Base-by-base conservation (phyloP, 1,140 invertebrate species). In the Vanessa atalanta region DNA sequence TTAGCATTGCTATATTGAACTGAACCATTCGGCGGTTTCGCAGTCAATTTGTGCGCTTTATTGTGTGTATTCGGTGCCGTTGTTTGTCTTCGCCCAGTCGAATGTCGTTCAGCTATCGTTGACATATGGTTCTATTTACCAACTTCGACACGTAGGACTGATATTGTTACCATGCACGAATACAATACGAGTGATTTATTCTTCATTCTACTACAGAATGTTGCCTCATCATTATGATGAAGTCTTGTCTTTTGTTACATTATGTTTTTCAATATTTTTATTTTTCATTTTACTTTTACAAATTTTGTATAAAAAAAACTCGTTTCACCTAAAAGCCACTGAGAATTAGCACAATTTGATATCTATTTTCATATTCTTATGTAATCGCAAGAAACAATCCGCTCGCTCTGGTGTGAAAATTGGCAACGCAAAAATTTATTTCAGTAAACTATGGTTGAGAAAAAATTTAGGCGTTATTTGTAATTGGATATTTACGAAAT, bases 11-110 rank as follows among this genome's bases (percentile, higher is more conserved):
- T 73, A 70, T 75, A 88, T 83, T 87, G 83, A 83, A 86, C 83
- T 79, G 80, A 82, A 78, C 79, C 77, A 80, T 77, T 66, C 74
- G 76, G 79, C 74, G 76, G 80, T 88, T 89, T 88, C 83, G 79
- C 85, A 86, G 85, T 85, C 86, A 83, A 89, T 90, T 88, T 89
- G 85, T 85, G 83, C 82, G 86, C 84, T 87, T 86, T 88, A 91
- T 88, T 84, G 86, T 85, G 81, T 88, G 78, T 84, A 75, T 72
- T 73, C 65, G 60, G 71, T 76, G 72, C 61, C 73, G 73, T 68
- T 85, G 72, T 82, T 75, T 71, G 55, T 61, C 43, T 75, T 74
- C 47, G 37, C 23, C 37, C 68, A 75, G 31, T 71, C 47, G 15
- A 74, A 69, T 57, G 47, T 69, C 61, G 37, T 12, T 65, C 66